These are phyloP conservation scores for Acanthiza pusilla DNA, from an alignment of 2,797 vertebrate species.

Conservation along the genomic window DNA sequence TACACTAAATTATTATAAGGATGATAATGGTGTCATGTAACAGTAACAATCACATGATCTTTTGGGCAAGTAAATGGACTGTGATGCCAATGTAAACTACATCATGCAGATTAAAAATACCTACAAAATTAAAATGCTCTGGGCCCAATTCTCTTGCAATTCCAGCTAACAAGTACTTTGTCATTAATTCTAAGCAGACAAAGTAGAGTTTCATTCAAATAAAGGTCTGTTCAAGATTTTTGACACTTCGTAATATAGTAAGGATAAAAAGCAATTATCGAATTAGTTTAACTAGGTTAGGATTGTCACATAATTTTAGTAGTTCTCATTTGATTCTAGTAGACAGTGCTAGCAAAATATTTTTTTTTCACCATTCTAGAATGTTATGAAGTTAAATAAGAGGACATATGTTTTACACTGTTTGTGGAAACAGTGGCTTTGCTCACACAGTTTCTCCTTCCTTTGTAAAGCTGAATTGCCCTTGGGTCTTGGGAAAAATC, in stretches of 20 bases:
- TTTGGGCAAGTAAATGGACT: background rate
- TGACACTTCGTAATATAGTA: background rate
- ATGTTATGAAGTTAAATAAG: background rate
- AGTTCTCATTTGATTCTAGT: background rate
- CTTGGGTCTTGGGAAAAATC: background rate
- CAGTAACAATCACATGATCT: background rate
- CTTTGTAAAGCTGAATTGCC: background rate
- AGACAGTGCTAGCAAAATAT: background rate
- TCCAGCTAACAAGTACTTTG: background rate
- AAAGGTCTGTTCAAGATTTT: background rate
- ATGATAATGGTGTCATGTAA: background rate
- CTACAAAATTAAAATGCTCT: background rate
- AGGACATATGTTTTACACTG: background rate
- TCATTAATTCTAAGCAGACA: background rate
- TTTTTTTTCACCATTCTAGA: background rate
- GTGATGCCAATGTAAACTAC: background rate
- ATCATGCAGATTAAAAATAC: background rate
- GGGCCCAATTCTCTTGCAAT: background rate
- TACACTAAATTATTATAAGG: slow-evolving; percentile 12
- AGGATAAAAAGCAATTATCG: background rate
- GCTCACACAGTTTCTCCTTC: background rate
- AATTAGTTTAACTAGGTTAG: background rate
- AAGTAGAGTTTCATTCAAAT: background rate
- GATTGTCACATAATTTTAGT: background rate
- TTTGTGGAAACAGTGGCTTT: background rate